Base-by-base conservation (phyloP, 2,888 invertebrate genomes). In the Catonia carolina region DNA sequence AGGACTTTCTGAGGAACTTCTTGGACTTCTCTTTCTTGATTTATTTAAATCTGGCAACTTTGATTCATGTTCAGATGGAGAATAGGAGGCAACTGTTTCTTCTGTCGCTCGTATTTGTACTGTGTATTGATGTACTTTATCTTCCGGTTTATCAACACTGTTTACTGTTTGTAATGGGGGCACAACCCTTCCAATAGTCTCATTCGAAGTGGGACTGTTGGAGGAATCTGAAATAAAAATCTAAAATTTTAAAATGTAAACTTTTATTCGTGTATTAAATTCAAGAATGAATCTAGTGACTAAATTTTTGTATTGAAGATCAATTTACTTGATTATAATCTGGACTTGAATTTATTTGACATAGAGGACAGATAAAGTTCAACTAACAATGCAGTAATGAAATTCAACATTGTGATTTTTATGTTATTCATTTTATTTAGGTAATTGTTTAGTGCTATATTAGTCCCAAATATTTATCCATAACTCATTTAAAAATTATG, bases 81-180 rank as follows among this genome's bases (percentile, higher is more conserved):
- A n/a, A n/a, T n/a, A n/a, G n/a, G n/a, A n/a, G n/a, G n/a, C 20
- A 2, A 20, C 41, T 17, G 18, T 18, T 23, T 45, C 45, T 15
- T 45, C 45, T 5, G 61, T 61, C 1, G 65, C 65, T 49, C 66
- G 63, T n/a, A 65, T 61, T 50, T 66, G 65, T 10, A 68, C 53
- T 1, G 66, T 65, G 60, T 66, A 67, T 47, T 66, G 66, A 52
- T 65, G 61, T 6, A 62, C 47, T n/a, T 62, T 58, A 2, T 64
- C 63, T 49, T 64, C 63, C 1, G 52, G 50, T 42, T 57, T 59
- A 14, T 36, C 47, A 5, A 53, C 56, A 6, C 47, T 53, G 6
- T 48, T 53, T 8, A 57, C 53, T n/a, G 57, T 57, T 47, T 27
- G 20, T n/a, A 39, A 23, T 15, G 49, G 49, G n/a, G 55, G 7